Base-by-base conservation (phyloP, 2,113 vertebrate genomes). In the Corythaixoides concolor region DNA sequence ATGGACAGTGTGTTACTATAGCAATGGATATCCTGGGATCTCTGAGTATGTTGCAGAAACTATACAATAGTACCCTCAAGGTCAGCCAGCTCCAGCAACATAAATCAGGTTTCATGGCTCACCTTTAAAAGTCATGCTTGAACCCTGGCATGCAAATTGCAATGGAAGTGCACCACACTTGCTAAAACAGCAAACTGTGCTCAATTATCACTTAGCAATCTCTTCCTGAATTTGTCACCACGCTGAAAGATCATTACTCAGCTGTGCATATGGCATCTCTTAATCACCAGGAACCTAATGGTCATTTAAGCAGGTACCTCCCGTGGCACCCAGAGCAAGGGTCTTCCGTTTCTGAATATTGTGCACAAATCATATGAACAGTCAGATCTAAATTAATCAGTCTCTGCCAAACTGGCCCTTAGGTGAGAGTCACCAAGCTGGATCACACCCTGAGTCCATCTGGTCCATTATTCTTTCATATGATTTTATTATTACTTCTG, bases 1-100 rank as follows among this genome's bases (percentile, higher is more conserved):
- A 97, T 96, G 96, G 97, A 88, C 97, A 97, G 91, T 88, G 55
- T 91, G 94, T 97, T 96, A 97, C 94, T 97, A 97, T 95, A 97
- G 96, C 95, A 97, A 96, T 97, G 70, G 95, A 94, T 95, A 95
- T 92, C 94, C 92, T 91, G 81, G 74, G 95, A 96, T 95, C 92
- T 93, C 55, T 24, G 84, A 85, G 74, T 30, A 74, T 15, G 43
- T 89, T 85, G 43, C 74, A 93, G 87, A 88, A 82, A 60, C 58
- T 45, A 26, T 60, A 69, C 66, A 89, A 49, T 73, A 49, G 87
- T 91, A 94, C 20, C 84, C 78, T 82, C 39, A 47, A 96, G n/a
- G 74, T 52, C 45, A 85, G 66, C 30, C 74, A 89, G 50, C 69
- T 91, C 66, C 37, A 50, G 90, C 37, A 85, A 73, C 74, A 47